Evolutionary conservation across 2,888 invertebrate genomes (phyloP).

Genomic region (Trichopoda pennipes): DNA sequence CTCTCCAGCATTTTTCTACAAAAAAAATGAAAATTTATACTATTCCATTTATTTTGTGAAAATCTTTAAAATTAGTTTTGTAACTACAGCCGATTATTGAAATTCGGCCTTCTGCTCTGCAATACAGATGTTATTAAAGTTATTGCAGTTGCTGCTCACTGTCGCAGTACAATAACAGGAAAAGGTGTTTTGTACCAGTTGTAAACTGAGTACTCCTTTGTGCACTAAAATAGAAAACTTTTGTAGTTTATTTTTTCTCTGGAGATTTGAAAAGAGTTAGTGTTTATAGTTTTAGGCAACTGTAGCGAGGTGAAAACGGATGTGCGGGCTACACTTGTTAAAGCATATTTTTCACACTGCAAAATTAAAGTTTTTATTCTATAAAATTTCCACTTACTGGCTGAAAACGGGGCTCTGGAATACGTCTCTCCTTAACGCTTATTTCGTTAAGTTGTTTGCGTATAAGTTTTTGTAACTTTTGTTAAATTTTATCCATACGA

Average conservation of each 20-base stretch:
- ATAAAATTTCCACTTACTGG: conserved; percentile 32
- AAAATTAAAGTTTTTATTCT: conserved; percentile 19
- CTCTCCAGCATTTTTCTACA: no score
- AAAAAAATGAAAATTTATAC: no score
- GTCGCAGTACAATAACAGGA: conserved; percentile 23
- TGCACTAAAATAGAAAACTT: conserved; percentile 34
- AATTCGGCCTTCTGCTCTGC: conserved; percentile 1
- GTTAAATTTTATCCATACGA: conserved; percentile 44
- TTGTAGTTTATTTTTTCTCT: conserved; percentile 8
- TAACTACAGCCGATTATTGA: neutral
- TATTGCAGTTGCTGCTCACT: conserved; percentile 24
- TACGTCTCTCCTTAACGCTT: conserved; percentile 38
- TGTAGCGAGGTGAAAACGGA: conserved; percentile 10
- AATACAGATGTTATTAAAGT: conserved; percentile 29
- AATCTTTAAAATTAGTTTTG: no score
- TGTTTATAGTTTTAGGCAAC: conserved; percentile 34
- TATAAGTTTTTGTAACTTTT: conserved; percentile 25
- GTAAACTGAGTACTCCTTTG: conserved; percentile 17
- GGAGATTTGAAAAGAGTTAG: conserved; percentile 24
- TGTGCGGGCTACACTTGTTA: conserved; percentile 45
- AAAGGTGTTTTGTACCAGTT: conserved; percentile 49
- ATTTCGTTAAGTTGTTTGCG: conserved; percentile 16
- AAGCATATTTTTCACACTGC: conserved; percentile 42
- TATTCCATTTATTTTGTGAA: no score
- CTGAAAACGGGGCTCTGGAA: conserved; percentile 22